Base-by-base conservation (phyloP, 2,888 invertebrate species). In the Drosophila hamatofila region DNA sequence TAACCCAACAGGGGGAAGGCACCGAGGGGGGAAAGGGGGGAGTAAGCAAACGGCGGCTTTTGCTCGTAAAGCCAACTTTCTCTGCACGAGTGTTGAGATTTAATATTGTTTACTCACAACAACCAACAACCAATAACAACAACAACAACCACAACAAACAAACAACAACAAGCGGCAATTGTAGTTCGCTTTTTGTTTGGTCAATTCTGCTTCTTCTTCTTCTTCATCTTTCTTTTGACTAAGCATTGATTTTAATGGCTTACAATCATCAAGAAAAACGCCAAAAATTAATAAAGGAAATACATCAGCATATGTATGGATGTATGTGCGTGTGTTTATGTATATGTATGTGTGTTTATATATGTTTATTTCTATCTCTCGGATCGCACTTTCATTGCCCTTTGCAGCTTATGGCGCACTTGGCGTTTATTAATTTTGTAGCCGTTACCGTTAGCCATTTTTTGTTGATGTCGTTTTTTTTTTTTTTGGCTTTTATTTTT, bases 71-170 rank as follows among this genome's bases (percentile, higher is more conserved):
- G 75, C 74, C 78, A 85, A 89, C 86, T 87, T 87, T 87, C 86
- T 86, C 86, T 71, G 86, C 83, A 73, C 83, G 83, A 88, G 89
- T 88, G 90, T 83, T 79, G 86, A 79, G 90, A 88, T 88, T 86
- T 86, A 86, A 89, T 89, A 85, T 83, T 89, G 85, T 84, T 85
- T 78, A 88, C 74, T 59, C 74, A 78, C 73, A 81, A 60, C 68
- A 72, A 57, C 52, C 68, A 72, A 61, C 64, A 71, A 48, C 16
- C 59, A 70, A 64, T 49, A 72, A 57, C 59, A 61, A 56, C 56
- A 69, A 66, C 54, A 57, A 42, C 35, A 59, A 56, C 41, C 56
- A 60, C 49, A 59, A 49, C 56, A 60, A 55, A 61, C 54, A 69
- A 59, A 30, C 30, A 42, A 42, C 42, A 42, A 42, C 42, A 44